Conservation (phyloP, 2,888 invertebrate species). For the Dascillus cervinus region DNA sequence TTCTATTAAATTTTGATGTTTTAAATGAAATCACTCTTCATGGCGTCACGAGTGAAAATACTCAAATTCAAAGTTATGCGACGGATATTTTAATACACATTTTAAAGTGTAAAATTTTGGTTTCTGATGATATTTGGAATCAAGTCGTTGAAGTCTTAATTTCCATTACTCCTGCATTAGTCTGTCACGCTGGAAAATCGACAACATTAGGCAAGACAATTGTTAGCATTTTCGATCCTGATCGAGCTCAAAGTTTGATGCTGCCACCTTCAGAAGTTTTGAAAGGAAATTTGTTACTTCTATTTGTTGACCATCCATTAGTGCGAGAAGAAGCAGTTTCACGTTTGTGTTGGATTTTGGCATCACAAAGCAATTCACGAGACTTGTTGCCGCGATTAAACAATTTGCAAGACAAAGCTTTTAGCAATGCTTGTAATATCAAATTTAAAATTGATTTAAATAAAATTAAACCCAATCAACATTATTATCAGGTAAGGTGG, state of each 20-base stretch:
- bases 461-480: conserved; percentile 28
- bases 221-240: conserved; percentile 56
- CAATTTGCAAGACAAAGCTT: conserved; percentile 42
- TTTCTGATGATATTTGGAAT: conserved; percentile 56
- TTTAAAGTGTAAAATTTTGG: conserved; percentile 55
- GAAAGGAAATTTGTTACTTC: conserved; percentile 44
- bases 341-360: conserved; percentile 46
- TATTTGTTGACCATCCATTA: conserved; percentile 40
- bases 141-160: conserved; percentile 50
- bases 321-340: conserved; percentile 46
- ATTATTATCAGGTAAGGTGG: conserved; percentile 38
- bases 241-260: conserved; percentile 52
- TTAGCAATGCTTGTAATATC: conserved; percentile 41
- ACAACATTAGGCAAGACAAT: conserved; percentile 51
- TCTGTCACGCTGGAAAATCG: conserved; percentile 48
- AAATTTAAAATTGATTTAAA: conserved; percentile 36
- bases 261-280: conserved; percentile 49
- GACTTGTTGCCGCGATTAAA: conserved; percentile 44
- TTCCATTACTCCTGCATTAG: conserved; percentile 53
- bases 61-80: conserved; percentile 48
- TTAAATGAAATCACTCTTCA: conserved; percentile 58
- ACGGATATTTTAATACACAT: conserved; percentile 56
- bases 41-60: conserved; percentile 47
- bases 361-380: conserved; percentile 40
- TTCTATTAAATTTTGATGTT: conserved; percentile 51